Percentiles rank a stretch among this genome's conserved stretches.
Evolutionary conservation across 2,797 vertebrate species (phyloP).

Genomic region (Holocentrus rufus): DNA sequence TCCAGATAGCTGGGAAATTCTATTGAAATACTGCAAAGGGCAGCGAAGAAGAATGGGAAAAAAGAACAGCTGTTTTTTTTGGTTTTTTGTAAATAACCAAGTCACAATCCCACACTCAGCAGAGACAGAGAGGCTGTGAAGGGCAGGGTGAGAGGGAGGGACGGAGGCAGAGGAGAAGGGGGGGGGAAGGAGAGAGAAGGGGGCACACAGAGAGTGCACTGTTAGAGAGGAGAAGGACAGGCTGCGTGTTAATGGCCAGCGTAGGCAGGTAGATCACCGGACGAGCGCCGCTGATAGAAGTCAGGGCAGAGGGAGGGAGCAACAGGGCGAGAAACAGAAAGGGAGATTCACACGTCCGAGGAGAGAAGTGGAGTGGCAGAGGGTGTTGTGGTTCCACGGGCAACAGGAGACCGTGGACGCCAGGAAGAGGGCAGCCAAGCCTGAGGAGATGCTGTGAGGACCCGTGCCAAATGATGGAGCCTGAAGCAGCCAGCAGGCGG

Average conservation of each 20-base stretch:
- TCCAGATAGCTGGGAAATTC: constrained; percentile 9
- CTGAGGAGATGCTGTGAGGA: constrained; percentile 73
- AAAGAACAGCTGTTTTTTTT: constrained; percentile 63
- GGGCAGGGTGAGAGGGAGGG: constrained; percentile 69
- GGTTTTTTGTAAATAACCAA: constrained; percentile 49
- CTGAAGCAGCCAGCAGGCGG: constrained; percentile 60
- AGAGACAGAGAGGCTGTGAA: constrained; percentile 66
- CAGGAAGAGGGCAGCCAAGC: constrained; percentile 59
- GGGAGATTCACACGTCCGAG: constrained; percentile 39
- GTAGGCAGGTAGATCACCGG: constrained; percentile 74
- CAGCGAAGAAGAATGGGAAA: constrained; percentile 30
- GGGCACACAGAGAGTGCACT: constrained; percentile 71
- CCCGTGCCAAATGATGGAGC: constrained; percentile 73
- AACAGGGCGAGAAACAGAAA: constrained; percentile 34
- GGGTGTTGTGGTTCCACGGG: constrained; percentile 43
- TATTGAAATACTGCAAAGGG: constrained; percentile 46
- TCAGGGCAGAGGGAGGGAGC: constrained; percentile 33
- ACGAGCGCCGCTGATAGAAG: constrained; percentile 43
- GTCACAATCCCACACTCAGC: constrained; percentile 68
- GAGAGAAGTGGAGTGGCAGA: constrained; percentile 28
- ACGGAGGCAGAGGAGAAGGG: constrained; percentile 44
- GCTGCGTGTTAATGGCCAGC: constrained; percentile 47
- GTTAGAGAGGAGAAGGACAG: constrained; percentile 64
- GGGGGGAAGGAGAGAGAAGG: constrained; percentile 35
- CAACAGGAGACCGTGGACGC: constrained; percentile 48